Percentiles rank a stretch among this genome's conserved stretches.
phyloP scores from a whole-genome alignment of 2,113 vertebrate genomes.

The Lampris megalopsis region DNA sequence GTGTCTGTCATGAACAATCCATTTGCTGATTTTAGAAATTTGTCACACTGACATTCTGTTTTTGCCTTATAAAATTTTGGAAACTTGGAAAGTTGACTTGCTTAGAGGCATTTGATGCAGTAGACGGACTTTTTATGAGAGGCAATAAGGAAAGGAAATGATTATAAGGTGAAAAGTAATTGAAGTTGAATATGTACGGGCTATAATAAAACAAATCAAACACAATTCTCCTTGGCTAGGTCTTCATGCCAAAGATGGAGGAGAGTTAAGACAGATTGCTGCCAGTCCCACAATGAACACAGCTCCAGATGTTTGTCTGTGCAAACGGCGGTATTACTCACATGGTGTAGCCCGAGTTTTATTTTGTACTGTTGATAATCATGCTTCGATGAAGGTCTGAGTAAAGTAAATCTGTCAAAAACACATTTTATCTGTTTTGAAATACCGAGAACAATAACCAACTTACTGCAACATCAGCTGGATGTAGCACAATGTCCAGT shows the following conservation, averaged over 20 bases:
- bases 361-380: conserved; percentile 22
- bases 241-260: conserved; percentile 32
- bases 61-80: background rate
- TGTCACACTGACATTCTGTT: too few species aligned
- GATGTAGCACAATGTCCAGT: too few species aligned
- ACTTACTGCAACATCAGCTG: background rate
- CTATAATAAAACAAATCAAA: conserved; percentile 50
- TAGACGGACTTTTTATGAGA: background rate
- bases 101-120: too few species aligned
- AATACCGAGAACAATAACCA: background rate
- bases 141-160: conserved; percentile 3
- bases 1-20: background rate
- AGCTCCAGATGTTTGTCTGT: conserved; percentile 24
- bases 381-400: background rate
- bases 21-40: background rate
- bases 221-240: conserved; percentile 31
- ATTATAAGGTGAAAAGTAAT: background rate
- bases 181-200: background rate
- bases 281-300: conserved; percentile 40
- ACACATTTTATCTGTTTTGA: conserved; percentile 6
- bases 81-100: background rate
- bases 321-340: conserved; percentile 17
- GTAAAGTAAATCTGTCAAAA: conserved; percentile 6
- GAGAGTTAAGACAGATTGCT: conserved; percentile 17
- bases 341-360: background rate